Evolutionary conservation across 2,797 vertebrate genomes (phyloP).

Genomic region (Lacerta bilineata): DNA sequence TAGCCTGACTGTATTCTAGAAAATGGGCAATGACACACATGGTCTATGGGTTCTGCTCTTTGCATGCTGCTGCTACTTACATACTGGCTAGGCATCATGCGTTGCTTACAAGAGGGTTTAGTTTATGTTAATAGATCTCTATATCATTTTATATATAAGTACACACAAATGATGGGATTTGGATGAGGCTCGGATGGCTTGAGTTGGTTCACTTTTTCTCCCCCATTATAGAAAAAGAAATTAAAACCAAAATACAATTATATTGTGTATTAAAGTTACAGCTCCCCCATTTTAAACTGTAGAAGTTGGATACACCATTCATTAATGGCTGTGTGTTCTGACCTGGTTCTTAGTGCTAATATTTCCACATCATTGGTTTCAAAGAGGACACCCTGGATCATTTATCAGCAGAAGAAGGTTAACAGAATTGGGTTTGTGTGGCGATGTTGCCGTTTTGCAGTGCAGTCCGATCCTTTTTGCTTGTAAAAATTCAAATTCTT

Average conservation of each 20-base stretch:
- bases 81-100: constrained; percentile 88
- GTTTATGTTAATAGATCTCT: constrained; percentile 82
- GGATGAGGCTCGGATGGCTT: constrained; percentile 78
- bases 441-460: not conserved
- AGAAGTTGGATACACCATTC: constrained; percentile 43
- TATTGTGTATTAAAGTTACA: constrained; percentile 72
- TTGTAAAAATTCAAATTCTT: not conserved
- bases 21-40: constrained; percentile 27
- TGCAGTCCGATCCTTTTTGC: not conserved
- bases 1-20: constrained; percentile 51
- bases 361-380: not conserved
- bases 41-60: constrained; percentile 73
- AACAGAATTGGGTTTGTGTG: not conserved
- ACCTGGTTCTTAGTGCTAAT: not conserved
- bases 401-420: not conserved
- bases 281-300: constrained; percentile 54
- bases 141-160: constrained; percentile 75
- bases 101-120: constrained; percentile 80
- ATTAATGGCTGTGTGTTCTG: constrained; percentile 25
- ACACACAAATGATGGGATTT: constrained; percentile 79
- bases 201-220: constrained; percentile 61
- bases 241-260: constrained; percentile 39
- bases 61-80: constrained; percentile 93
- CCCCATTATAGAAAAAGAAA: constrained; percentile 66
- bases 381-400: not conserved